phyloP scores from a whole-genome alignment of 2,888 invertebrate species.

The Nomada fabriciana region DNA sequence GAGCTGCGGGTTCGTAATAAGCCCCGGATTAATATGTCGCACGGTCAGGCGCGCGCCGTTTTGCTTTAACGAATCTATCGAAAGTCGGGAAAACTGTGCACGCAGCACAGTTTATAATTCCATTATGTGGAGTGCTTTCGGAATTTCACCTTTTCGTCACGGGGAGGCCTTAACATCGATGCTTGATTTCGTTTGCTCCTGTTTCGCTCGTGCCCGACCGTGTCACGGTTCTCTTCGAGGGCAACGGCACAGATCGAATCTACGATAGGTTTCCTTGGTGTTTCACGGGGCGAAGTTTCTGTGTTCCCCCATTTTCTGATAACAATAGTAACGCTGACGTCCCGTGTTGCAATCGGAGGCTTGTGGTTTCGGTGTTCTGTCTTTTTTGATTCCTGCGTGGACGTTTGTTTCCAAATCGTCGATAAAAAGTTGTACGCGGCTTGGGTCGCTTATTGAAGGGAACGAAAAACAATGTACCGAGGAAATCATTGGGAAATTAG shows the following conservation, averaged over 20 bases:
- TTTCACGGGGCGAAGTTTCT: background rate
- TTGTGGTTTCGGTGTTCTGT: too few relatives aligned
- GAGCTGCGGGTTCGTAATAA: background rate
- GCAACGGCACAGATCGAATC: slow-evolving; percentile 6
- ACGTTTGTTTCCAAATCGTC: too few relatives aligned
- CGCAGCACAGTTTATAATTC: too few relatives aligned
- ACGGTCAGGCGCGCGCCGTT: background rate
- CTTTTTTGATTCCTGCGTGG: too few relatives aligned
- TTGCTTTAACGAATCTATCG: slow-evolving; percentile 5
- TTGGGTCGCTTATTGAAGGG: too few relatives aligned
- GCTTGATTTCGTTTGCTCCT: slow-evolving; percentile 19
- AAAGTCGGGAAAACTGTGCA: slow-evolving; percentile 26
- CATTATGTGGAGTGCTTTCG: slow-evolving; percentile 2
- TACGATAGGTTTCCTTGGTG: background rate
- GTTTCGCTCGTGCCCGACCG: background rate
- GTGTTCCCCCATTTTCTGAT: too few relatives aligned
- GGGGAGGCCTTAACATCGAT: background rate
- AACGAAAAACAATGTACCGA: too few relatives aligned
- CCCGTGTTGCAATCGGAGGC: too few relatives aligned
- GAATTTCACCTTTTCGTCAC: slow-evolving; percentile 29
- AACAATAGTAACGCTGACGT: too few relatives aligned
- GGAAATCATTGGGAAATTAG: too few relatives aligned
- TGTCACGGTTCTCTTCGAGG: slow-evolving; percentile 11
- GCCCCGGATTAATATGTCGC: slow-evolving; percentile 9
- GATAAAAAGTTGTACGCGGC: too few relatives aligned